These are phyloP conservation scores for Anableps anableps DNA, from an alignment of 2,797 vertebrate species.

Conservation along the genomic window DNA sequence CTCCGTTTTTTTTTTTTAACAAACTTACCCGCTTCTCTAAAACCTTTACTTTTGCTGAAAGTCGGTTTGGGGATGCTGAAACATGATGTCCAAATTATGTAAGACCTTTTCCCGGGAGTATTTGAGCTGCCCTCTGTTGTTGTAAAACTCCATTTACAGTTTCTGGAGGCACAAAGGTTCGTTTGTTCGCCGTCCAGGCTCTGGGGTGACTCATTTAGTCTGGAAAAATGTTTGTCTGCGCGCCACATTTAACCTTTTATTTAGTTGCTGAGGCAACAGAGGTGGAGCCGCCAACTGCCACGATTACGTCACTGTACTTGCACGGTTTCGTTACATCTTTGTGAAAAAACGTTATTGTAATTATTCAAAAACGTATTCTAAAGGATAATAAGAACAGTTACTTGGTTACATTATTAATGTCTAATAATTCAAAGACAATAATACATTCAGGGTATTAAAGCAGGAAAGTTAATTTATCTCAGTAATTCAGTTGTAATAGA, in stretches of 20 bases:
- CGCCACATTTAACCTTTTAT: slow-evolving; percentile 33
- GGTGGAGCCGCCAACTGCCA: slow-evolving; percentile 5
- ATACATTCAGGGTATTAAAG: too few species aligned
- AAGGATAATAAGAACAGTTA: not conserved
- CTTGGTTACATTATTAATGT: not conserved
- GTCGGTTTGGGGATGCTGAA: not conserved
- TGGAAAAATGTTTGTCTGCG: slow-evolving; percentile 13
- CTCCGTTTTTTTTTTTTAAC: not conserved
- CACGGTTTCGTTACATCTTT: not conserved
- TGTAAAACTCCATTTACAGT: not conserved
- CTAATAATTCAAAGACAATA: not conserved
- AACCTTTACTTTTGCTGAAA: too few species aligned
- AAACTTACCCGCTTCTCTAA: not conserved
- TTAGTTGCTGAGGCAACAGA: slow-evolving; percentile 66
- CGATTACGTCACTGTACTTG: slow-evolving; percentile 1
- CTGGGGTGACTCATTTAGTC: slow-evolving; percentile 35
- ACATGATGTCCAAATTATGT: not conserved
- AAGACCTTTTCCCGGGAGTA: not conserved
- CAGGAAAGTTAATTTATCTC: not conserved
- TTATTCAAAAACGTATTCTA: not conserved
- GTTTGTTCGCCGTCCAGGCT: not conserved
- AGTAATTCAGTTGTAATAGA: not conserved
- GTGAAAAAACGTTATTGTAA: not conserved
- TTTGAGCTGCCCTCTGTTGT: not conserved
- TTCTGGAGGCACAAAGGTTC: not conserved